Evolutionary conservation across 2,888 invertebrate genomes (phyloP), one percentile per base, ranked within the genome.

Genomic region (Thysanoteuthis rhombus): DNA sequence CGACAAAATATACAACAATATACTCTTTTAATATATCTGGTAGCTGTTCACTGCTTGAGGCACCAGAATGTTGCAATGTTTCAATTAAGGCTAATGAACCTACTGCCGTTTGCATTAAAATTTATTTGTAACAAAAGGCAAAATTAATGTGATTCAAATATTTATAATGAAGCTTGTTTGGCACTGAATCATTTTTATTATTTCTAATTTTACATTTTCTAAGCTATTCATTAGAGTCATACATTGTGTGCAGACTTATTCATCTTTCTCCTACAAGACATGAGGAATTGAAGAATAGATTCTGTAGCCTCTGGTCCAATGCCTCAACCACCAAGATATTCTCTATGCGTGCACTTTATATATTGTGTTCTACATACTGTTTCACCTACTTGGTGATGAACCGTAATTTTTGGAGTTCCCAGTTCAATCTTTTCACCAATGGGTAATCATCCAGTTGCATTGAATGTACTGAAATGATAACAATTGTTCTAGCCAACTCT

Each of bases 121-220:
- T 75, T 75, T 75, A 75, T 75, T 75, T 75, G 19, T 36, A 75
- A 75, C 75, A 75, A 75, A 75, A 75, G 75, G 75, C 75, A 75
- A 75, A 75, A 75, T 75, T 75, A 75, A 75, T 75, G 75, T 36
- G 36, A 75, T 75, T 75, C 75, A 75, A n/a, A 75, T 75, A 75
- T 36, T 75, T n/a, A 75, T n/a, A 75, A 75, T 75, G 75, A 75
- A 75, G 75, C 75, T 75, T 75, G 75, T n/a, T 75, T 75, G 75
- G 75, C 36, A 75, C 75, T 75, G n/a, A 75, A 75, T n/a, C 16
- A 75, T 75, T 75, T 75, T 75, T 75, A 75, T 75, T 75, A 75
- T 75, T 75, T 75, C 75, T 75, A 75, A 75, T 75, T 75, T 75
- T 75, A 75, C 75, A 75, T 75, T 75, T 75, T 75, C 75, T 75